Evolutionary conservation across 2,113 vertebrate genomes (phyloP).

Genomic region (Boulengeromyrus knoepffleri): DNA sequence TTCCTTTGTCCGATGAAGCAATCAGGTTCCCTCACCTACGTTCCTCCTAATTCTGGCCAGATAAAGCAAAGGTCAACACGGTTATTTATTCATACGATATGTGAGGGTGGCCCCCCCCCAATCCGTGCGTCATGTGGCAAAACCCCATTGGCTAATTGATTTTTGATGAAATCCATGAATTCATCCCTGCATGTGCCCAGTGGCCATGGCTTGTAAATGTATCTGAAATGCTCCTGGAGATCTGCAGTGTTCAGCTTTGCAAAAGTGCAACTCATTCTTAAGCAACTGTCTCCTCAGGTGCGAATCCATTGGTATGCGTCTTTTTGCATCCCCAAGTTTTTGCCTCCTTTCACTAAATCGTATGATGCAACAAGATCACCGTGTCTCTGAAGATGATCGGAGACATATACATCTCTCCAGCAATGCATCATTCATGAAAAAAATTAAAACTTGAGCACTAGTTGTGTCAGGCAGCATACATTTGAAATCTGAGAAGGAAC

Average conservation of each 20-base stretch:
- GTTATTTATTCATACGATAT: slow-evolving; percentile 20
- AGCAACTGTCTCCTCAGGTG: neutral
- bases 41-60: neutral
- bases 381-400: neutral
- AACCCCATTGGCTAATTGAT: neutral
- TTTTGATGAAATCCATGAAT: neutral
- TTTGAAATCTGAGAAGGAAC: neutral
- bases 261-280: neutral
- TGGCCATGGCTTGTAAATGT: neutral
- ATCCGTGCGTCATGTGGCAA: neutral
- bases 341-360: neutral
- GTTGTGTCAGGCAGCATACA: neutral
- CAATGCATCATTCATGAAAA: neutral
- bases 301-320: neutral
- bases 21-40: slow-evolving; percentile 9
- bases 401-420: neutral
- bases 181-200: neutral
- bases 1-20: slow-evolving; percentile 22
- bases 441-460: neutral
- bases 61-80: neutral
- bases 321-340: neutral
- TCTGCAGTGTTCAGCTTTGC: neutral
- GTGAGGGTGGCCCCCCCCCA: neutral
- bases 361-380: neutral
- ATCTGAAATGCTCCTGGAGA: neutral